Evolutionary conservation across 2,113 vertebrate species (phyloP), one percentile per base, ranked within the genome.

Genomic region (Fulica atra): DNA sequence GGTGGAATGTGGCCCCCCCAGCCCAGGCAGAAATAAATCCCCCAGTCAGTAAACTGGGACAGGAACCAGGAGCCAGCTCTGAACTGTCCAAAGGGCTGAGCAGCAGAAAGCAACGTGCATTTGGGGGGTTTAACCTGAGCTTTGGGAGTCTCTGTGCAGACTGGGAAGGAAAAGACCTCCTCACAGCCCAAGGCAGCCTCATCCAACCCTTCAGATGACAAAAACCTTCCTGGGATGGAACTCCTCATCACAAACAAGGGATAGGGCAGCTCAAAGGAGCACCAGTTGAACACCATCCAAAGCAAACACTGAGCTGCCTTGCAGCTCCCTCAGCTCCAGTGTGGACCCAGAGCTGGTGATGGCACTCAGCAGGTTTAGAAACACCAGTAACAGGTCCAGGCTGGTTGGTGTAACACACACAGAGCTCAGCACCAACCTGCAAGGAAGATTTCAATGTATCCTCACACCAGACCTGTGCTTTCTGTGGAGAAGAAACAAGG

Each of bases 261-360:
- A 40, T 31, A 0, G 0, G 48, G 53, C 31, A 13, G 60, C 2
- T 51, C 19, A 4, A 3, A 3, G 26, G 21, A 46, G 19, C 23
- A 16, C 33, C 38, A 59, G 48, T 13, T 50, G 26, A 31, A 60
- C 33, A 3, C 5, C 25, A 10, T 16, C 74, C 68, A 33, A 24
- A 28, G 54, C 35, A 21, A 21, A 44, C 0, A 8, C 5, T 0
- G 16, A 61, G 73, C 73, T 61, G 63, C 38, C 51, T 28, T 28
- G 35, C 16, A 13, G 64, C 73, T 35, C 40, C 28, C 19, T 13
- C 54, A 28, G 36, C 78, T 42, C 46, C 54, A 63, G 29, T 31
- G 28, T 66, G 51, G 60, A 61, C 66, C 54, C 73, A 33, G 31
- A 17, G 54, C 46, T 56, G 86, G 44, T 2, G 0, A 17, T 71